Conservation (phyloP, 2,888 invertebrate genomes). For the Synanthedon vespiformis region DNA sequence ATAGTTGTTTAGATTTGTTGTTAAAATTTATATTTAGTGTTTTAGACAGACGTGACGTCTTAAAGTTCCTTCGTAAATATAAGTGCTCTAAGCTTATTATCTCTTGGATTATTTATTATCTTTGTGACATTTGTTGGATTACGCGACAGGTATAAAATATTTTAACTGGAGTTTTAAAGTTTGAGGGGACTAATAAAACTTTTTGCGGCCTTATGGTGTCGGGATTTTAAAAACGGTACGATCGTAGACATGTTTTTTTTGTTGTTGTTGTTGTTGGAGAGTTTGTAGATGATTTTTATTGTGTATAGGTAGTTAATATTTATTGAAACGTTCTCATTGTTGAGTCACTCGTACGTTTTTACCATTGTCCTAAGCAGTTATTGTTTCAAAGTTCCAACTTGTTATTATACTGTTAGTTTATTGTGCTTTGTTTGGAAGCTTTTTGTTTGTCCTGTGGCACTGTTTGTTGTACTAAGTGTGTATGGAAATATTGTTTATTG, state of each 20-base stretch:
- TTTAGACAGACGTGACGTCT: background rate
- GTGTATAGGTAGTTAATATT: conserved; percentile 24
- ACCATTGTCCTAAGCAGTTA: conserved; percentile 15
- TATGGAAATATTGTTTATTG: background rate
- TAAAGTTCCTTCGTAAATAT: background rate
- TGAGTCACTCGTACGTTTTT: conserved; percentile 10
- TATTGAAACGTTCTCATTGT: conserved; percentile 48
- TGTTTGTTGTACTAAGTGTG: background rate
- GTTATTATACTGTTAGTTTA: conserved; percentile 25
- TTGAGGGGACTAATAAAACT: conserved; percentile 11
- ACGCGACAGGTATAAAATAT: conserved; percentile 15
- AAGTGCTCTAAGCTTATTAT: background rate
- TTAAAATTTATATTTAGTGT: background rate
- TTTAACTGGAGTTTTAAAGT: background rate
- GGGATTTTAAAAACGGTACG: conserved; percentile 27
- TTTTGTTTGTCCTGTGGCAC: background rate
- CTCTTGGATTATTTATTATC: conserved; percentile 13
- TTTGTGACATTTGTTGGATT: background rate
- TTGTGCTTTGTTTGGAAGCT: conserved; percentile 22
- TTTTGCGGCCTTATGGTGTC: conserved; percentile 19
- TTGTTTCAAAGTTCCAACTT: conserved; percentile 16
- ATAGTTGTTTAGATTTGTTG: background rate
- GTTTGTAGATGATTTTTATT: conserved; percentile 30
- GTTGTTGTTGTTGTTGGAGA: conserved; percentile 6
- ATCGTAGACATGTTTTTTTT: conserved; percentile 41